phyloP scores from a whole-genome alignment of 2,888 invertebrate genomes.

The Heliconius cydno region DNA sequence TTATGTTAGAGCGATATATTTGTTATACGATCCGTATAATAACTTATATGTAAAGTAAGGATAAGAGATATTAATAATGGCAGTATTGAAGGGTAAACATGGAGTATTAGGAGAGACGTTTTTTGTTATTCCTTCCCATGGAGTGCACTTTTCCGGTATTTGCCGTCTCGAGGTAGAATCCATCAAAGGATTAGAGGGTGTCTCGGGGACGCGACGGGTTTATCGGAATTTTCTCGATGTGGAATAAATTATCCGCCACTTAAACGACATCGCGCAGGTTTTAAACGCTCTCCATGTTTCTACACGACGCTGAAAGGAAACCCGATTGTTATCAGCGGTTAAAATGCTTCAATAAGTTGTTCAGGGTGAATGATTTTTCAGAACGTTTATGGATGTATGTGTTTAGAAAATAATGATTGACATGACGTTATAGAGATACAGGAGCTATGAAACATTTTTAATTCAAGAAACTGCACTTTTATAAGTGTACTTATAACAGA shows the following conservation, averaged over 20 bases:
- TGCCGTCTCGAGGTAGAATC: constrained; percentile 67
- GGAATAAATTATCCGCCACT: constrained; percentile 79
- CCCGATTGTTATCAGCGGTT: constrained; percentile 45
- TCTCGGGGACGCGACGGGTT: constrained; percentile 69
- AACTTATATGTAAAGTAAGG: background rate
- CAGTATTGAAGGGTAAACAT: constrained; percentile 51
- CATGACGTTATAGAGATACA: background rate
- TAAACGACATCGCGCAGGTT: constrained; percentile 66
- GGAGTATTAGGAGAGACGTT: constrained; percentile 55
- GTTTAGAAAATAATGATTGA: background rate
- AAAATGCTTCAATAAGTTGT: constrained; percentile 44
- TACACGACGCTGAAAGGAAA: constrained; percentile 46
- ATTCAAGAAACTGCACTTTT: background rate
- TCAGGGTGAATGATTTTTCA: constrained; percentile 37
- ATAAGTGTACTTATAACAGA: background rate
- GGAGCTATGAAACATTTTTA: background rate
- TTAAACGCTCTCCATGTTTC: constrained; percentile 53
- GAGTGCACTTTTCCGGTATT: constrained; percentile 74
- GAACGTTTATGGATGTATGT: background rate
- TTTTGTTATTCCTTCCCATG: constrained; percentile 61
- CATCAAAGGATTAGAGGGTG: constrained; percentile 80
- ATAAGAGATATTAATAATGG: background rate
- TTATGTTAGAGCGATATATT: background rate
- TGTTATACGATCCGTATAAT: background rate
- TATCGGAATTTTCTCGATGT: constrained; percentile 72